Base-by-base conservation (phyloP, 2,113 vertebrate genomes). In the Irena cyanogastra region DNA sequence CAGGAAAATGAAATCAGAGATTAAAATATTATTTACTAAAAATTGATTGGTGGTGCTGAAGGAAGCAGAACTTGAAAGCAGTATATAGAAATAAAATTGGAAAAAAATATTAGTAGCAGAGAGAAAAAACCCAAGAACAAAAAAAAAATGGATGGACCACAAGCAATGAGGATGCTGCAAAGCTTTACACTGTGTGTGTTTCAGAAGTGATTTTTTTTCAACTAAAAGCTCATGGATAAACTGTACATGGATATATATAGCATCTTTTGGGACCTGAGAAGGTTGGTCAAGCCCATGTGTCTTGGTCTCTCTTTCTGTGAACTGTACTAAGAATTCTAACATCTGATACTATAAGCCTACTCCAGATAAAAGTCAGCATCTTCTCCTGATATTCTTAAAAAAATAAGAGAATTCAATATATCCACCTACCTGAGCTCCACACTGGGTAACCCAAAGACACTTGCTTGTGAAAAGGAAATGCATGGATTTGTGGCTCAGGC, bases 121-220 rank as follows among this genome's bases (percentile, higher is more conserved):
- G 26, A 66, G 15, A 7, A 13, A 20, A 17, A 41, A 3, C 0
- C 0, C 8, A 71, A 10, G 7, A 68, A 31, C 8, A 17, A 30
- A 26, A 49, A 26, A 49, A 31, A 52, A 39, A n/a, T n/a, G 7
- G 4, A 33, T 19, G 31, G 7, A 61, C 6, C 1, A 4, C 13
- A 80, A 47, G 11, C 2, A 61, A 11, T 31, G 30, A 42, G 12
- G 44, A 50, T 37, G 10, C 31, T 57, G 10, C 8, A 88, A 63
- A 53, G 12, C 5, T 77, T 71, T 47, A 22, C 4, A 47, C 2
- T 30, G 27, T 6, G 2, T 50, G 7, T 39, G 11, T 70, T 66
- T 50, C 21, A 80, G 41, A 80, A 60, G 5, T 26, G 8, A 1
- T 59, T 41, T 60, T 57, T 50, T 69, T 26, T 20, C 6, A 60